Conservation (phyloP, 2,797 vertebrate species). For the Aphelocoma californica region DNA sequence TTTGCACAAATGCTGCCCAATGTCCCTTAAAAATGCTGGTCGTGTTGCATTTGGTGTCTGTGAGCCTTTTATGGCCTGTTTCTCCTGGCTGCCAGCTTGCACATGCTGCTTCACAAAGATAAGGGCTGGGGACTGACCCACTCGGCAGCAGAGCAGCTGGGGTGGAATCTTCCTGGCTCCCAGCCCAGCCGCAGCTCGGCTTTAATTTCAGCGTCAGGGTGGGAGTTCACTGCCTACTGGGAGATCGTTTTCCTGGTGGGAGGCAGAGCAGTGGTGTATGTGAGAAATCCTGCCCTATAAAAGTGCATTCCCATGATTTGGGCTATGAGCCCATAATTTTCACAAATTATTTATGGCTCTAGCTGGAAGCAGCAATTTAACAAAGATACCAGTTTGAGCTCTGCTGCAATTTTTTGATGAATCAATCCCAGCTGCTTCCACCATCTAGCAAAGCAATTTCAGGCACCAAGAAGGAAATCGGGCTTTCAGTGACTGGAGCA, state of each 20-base stretch:
- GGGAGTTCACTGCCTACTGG: background rate
- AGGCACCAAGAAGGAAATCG: background rate
- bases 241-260: background rate
- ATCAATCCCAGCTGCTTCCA: conserved; percentile 48
- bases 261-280: background rate
- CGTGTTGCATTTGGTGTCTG: accelerated
- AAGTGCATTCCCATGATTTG: background rate
- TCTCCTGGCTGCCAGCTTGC: background rate
- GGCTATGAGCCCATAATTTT: background rate
- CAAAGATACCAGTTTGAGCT: background rate
- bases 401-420: background rate
- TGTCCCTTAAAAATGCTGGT: background rate
- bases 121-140: background rate
- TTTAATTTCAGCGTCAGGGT: background rate
- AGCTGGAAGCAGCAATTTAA: background rate
- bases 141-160: background rate
- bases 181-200: background rate
- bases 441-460: background rate
- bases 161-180: conserved; percentile 32
- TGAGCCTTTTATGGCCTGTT: background rate
- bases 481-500: background rate
- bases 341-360: background rate
- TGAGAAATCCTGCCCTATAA: background rate
- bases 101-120: conserved; percentile 29
- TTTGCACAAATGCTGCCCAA: background rate